Evolutionary conservation across 2,888 invertebrate genomes (phyloP).

Genomic region (Encarsia formosa): DNA sequence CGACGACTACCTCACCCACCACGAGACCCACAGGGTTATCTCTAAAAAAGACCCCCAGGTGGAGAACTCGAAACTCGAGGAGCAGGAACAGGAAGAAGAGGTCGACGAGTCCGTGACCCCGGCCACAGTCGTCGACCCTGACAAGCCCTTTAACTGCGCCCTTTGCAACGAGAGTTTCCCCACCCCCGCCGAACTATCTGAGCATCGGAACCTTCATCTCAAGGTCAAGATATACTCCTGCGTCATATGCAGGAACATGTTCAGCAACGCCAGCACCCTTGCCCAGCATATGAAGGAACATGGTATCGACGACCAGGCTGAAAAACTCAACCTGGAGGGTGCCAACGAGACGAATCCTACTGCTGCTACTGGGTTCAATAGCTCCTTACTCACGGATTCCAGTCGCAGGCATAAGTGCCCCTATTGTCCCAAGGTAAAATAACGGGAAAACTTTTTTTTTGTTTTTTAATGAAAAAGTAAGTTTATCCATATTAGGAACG

Average conservation of each 20-base stretch:
- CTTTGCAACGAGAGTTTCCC: slow-evolving; percentile 63
- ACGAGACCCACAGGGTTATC: slow-evolving; percentile 35
- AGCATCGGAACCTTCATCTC: slow-evolving; percentile 65
- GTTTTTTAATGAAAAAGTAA: too few relatives aligned
- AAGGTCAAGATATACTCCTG: slow-evolving; percentile 64
- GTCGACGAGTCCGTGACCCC: background rate
- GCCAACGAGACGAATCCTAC: too few relatives aligned
- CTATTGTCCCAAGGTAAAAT: too few relatives aligned
- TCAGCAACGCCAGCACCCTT: slow-evolving; percentile 58
- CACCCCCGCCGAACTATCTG: slow-evolving; percentile 59
- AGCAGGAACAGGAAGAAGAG: background rate
- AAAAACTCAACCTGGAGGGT: too few relatives aligned
- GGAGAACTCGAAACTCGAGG: background rate
- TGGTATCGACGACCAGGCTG: slow-evolving; percentile 38
- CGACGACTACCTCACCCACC: slow-evolving; percentile 54
- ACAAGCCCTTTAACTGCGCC: slow-evolving; percentile 51
- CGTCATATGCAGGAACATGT: slow-evolving; percentile 58
- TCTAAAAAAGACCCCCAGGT: background rate
- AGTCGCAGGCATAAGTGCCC: too few relatives aligned
- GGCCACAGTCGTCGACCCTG: background rate
- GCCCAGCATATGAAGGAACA: slow-evolving; percentile 48
- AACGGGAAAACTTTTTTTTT: too few relatives aligned
- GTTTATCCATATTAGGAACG: too few relatives aligned
- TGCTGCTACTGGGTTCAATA: too few relatives aligned
- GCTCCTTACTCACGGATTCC: too few relatives aligned